Evolutionary conservation across 1,140 invertebrate genomes (phyloP).

Genomic region (Aricia agestis): DNA sequence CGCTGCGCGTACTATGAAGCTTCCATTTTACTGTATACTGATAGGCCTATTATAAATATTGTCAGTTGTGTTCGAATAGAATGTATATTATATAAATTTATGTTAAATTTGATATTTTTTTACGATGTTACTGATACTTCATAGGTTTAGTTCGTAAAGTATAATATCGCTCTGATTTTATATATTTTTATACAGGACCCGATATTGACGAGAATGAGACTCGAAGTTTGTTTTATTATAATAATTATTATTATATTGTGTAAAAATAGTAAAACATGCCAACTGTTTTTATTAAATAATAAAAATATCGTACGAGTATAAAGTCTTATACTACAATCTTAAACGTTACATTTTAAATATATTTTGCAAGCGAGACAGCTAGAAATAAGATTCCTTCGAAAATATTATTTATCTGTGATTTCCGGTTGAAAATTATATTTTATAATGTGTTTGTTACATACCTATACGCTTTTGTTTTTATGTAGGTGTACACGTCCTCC

Average conservation of each 20-base stretch:
- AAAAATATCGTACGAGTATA: neutral
- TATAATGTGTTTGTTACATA: neutral
- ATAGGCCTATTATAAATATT: conserved; percentile 11
- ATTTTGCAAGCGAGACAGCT: neutral
- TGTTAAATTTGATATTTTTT: conserved; percentile 14
- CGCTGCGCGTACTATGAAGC: neutral
- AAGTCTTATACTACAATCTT: neutral
- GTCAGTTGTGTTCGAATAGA: neutral
- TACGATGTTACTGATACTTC: conserved; percentile 15
- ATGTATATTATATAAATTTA: conserved; percentile 10
- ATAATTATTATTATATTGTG: neutral
- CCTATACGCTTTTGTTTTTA: neutral
- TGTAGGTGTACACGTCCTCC: neutral
- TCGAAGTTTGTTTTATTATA: neutral
- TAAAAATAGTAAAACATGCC: neutral
- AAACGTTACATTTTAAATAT: neutral
- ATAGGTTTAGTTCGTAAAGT: conserved; percentile 14
- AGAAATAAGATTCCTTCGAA: neutral
- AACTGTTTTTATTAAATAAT: neutral
- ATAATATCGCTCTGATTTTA: conserved; percentile 12
- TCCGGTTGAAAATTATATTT: conserved; percentile 7
- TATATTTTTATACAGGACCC: conserved; percentile 7
- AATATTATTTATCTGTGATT: conserved; percentile 12
- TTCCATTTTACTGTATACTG: conserved; percentile 9
- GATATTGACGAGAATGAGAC: neutral